A percentile compares a stretch with the other conserved stretches of the same genome.
Evolutionary conservation across 92 coral and sea anemone species (phyloP).

Genomic region (Virgularia gustaviana): DNA sequence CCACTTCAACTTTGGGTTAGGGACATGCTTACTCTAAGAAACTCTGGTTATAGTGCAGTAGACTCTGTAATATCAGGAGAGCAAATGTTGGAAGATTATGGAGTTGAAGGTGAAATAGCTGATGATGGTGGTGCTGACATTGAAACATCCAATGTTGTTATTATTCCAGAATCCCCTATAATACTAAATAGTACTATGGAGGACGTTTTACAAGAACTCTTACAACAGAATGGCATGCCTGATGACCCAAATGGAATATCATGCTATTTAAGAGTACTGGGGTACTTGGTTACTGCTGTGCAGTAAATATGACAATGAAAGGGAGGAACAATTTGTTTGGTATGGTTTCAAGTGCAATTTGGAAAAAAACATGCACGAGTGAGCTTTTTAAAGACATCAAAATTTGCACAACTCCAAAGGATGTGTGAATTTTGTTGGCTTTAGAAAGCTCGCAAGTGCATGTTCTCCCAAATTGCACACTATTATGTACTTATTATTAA

Average conservation of each 20-base stretch:
- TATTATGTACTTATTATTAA: no score
- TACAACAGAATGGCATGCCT: not conserved
- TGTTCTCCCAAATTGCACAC: no score
- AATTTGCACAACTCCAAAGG: no score
- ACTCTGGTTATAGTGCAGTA: slow-evolving; percentile 27
- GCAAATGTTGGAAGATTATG: slow-evolving; percentile 1
- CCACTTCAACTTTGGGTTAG: slow-evolving; percentile 32
- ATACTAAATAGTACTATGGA: not conserved
- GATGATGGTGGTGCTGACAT: slow-evolving; percentile 1
- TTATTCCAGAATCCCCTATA: slow-evolving; percentile 32
- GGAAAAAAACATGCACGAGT: no score
- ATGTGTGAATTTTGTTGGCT: no score
- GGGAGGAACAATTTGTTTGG: no score
- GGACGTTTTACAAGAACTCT: not conserved
- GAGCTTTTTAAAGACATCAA: no score
- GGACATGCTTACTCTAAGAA: slow-evolving; percentile 24
- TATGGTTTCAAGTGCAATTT: no score
- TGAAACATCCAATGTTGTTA: slow-evolving; percentile 6
- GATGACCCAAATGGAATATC: slow-evolving; percentile 1
- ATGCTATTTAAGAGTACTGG: not conserved
- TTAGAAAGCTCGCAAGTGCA: no score
- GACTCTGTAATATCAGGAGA: slow-evolving; percentile 17
- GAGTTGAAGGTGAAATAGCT: slow-evolving; percentile 10
- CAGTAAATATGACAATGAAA: not conserved
- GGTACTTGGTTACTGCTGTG: not conserved